Conservation (phyloP, 1,140 invertebrate genomes). For the Penaeus japonicus region DNA sequence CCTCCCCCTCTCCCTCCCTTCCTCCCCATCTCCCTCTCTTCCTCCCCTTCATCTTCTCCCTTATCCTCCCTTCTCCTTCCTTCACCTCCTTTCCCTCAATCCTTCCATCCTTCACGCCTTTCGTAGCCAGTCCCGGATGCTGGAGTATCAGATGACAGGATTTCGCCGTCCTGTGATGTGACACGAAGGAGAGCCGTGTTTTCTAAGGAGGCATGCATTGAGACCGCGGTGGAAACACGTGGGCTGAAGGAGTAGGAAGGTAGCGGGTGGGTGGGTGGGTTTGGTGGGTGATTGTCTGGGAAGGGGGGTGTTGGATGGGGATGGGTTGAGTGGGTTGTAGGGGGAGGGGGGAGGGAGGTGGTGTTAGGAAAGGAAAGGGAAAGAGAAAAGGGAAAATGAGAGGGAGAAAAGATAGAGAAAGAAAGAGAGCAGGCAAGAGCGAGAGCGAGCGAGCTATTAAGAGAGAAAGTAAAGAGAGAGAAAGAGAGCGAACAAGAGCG, state of each 20-base stretch:
- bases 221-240: too few relatives aligned
- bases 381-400: neutral
- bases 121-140: too few relatives aligned
- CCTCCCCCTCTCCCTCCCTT: neutral
- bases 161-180: too few relatives aligned
- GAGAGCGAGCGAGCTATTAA: neutral
- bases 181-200: too few relatives aligned
- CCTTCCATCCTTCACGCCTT: neutral
- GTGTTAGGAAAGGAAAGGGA: neutral
- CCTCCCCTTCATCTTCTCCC: neutral
- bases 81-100: neutral
- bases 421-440: neutral
- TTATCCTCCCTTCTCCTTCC: neutral
- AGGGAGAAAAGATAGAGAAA: neutral
- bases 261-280: neutral
- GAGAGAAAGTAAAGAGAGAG: neutral
- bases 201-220: too few relatives aligned
- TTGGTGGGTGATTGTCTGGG: too few relatives aligned
- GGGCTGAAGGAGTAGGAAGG: neutral
- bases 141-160: too few relatives aligned
- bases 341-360: neutral
- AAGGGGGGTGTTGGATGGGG: too few relatives aligned
- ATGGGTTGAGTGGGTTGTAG: neutral
- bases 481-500: neutral
- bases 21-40: neutral